Conservation (phyloP, 1,140 invertebrate genomes). For the Diachasmimorpha longicaudata region DNA sequence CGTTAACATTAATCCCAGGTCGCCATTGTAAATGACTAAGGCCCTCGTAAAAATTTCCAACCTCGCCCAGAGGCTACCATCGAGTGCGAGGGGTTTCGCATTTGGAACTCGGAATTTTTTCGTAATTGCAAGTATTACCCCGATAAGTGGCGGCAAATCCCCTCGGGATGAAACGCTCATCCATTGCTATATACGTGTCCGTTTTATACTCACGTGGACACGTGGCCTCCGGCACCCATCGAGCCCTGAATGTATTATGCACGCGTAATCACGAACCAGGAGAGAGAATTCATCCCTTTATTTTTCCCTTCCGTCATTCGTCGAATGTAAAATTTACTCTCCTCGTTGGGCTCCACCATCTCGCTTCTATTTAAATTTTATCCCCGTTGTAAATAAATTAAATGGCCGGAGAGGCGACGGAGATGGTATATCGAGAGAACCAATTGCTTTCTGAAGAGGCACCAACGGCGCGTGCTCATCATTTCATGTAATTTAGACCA, state of each 20-base stretch:
- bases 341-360: not conserved
- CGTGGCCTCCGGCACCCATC: slow-evolving; percentile 3
- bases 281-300: not conserved
- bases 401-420: not conserved
- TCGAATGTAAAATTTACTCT: not conserved
- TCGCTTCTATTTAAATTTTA: not conserved
- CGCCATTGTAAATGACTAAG: not conserved
- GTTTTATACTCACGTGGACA: slow-evolving; percentile 6
- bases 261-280: slow-evolving; percentile 8
- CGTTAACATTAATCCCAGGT: not conserved
- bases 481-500: slow-evolving; percentile 45
- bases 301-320: not conserved
- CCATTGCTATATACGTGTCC: not conserved
- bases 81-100: not conserved
- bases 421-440: slow-evolving; percentile 24
- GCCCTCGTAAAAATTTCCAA: not conserved
- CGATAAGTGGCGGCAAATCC: slow-evolving; percentile 16
- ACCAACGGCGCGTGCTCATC: slow-evolving; percentile 38
- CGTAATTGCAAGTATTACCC: slow-evolving; percentile 37
- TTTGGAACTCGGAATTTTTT: slow-evolving; percentile 30
- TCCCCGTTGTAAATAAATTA: not conserved
- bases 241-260: slow-evolving; percentile 14
- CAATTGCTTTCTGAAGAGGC: slow-evolving; percentile 44
- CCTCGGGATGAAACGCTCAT: slow-evolving; percentile 7
- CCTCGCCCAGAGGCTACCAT: not conserved